Percentiles rank a stretch among this genome's conserved stretches.
phyloP scores from a whole-genome alignment of 2,797 vertebrate species.

The Peromyscus attwateri region DNA sequence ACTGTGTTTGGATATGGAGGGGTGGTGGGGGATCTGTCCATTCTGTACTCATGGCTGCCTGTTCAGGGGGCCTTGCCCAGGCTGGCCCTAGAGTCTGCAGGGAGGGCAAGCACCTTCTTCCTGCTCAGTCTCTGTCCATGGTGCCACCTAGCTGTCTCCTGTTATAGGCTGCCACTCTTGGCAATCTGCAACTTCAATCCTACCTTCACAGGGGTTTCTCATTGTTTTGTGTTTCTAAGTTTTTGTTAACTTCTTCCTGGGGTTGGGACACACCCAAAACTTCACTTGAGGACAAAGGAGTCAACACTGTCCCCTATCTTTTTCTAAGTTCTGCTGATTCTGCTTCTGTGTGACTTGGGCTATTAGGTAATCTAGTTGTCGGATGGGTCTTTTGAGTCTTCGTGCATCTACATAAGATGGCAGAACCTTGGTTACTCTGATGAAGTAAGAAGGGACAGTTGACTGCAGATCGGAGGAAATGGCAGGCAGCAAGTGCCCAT shows the following conservation, averaged over 20 bases:
- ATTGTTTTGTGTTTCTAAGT: background rate
- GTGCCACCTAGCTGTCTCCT: background rate
- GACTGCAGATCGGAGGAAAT: slow-evolving; percentile 23
- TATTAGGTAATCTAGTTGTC: slow-evolving; percentile 16
- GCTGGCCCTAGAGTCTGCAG: background rate
- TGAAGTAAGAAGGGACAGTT: background rate
- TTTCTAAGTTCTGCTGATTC: slow-evolving; percentile 33
- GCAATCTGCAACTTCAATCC: background rate
- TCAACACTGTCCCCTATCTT: background rate
- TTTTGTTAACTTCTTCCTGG: slow-evolving; percentile 5
- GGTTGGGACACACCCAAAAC: background rate
- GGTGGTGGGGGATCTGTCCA: background rate
- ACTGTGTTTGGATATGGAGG: background rate
- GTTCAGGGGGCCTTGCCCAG: background rate
- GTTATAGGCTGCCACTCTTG: background rate
- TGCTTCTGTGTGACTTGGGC: background rate
- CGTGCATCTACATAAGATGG: background rate
- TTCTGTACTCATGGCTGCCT: background rate
- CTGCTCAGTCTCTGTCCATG: background rate
- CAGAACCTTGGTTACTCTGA: background rate
- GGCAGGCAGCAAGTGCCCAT: background rate
- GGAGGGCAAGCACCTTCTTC: background rate
- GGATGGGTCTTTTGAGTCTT: slow-evolving; percentile 22
- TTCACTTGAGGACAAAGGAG: slow-evolving; percentile 21
- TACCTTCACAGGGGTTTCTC: background rate